These are phyloP conservation scores for Microchrysa polita DNA, from an alignment of 2,888 invertebrate genomes.

Conservation along the genomic window DNA sequence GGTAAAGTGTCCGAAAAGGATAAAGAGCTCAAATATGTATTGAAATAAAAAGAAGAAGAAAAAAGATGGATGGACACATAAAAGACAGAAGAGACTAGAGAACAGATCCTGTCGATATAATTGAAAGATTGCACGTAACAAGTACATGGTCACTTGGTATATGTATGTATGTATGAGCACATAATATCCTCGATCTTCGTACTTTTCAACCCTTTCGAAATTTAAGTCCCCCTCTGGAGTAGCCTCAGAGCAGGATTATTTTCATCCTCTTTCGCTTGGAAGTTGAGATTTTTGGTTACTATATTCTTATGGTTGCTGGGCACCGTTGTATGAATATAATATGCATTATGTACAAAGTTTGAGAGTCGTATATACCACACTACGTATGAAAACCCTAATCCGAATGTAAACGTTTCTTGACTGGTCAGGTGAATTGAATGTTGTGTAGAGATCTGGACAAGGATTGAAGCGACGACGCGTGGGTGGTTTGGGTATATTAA, in stretches of 20 bases:
- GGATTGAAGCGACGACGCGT: background rate
- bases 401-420: slow-evolving; percentile 25
- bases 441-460: background rate
- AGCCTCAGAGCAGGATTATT: slow-evolving; percentile 6
- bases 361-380: background rate
- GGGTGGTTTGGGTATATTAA: background rate
- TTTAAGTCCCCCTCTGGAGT: background rate
- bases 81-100: background rate
- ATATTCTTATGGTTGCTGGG: background rate
- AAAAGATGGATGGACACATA: slow-evolving; percentile 5
- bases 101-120: slow-evolving; percentile 26
- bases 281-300: background rate
- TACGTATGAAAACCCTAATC: background rate
- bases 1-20: too few species aligned
- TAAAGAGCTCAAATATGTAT: background rate
- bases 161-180: too few species aligned
- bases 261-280: background rate
- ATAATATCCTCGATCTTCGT: too few species aligned
- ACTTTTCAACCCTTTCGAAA: background rate
- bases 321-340: background rate
- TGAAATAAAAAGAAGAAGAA: too few species aligned
- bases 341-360: too few species aligned
- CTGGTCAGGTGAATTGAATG: slow-evolving; percentile 30
- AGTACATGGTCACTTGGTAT: background rate
- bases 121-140: slow-evolving; percentile 26